Percentiles rank a stretch among this genome's conserved stretches.
These are phyloP conservation scores for Puntigrus tetrazona DNA, from an alignment of 2,113 vertebrate genomes.

Conservation along the genomic window DNA sequence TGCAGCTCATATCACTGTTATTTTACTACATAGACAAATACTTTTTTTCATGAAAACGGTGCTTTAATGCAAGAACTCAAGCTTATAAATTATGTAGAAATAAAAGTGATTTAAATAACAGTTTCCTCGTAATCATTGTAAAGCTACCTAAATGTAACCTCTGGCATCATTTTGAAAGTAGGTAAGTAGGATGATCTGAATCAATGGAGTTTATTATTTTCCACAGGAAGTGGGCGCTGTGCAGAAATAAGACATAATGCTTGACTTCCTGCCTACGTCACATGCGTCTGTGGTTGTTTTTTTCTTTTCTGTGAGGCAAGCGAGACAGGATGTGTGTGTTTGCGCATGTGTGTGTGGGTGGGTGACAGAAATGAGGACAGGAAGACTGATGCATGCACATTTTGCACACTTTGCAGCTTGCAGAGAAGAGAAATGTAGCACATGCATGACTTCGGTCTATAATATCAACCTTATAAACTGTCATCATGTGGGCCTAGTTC, in stretches of 20 bases:
- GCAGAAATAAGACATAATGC: constrained; percentile 51
- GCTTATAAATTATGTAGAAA: background rate
- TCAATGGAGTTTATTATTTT: constrained; percentile 58
- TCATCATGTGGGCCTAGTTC: constrained; percentile 14
- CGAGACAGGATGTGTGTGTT: constrained; percentile 65
- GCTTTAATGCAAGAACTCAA: background rate
- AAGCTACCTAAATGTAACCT: background rate
- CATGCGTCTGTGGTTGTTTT: constrained; percentile 64
- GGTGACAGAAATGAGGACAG: constrained; percentile 51
- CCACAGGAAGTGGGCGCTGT: constrained; percentile 71
- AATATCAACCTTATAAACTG: constrained; percentile 16
- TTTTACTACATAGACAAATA: background rate
- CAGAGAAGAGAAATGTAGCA: constrained; percentile 42
- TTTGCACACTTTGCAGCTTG: constrained; percentile 42
- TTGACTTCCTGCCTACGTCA: constrained; percentile 62
- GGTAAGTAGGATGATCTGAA: constrained; percentile 52
- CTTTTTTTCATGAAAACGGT: background rate
- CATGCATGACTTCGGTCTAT: constrained; percentile 31
- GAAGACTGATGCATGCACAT: constrained; percentile 36
- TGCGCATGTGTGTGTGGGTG: constrained; percentile 43
- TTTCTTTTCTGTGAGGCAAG: constrained; percentile 56
- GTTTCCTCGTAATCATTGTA: background rate
- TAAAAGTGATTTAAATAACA: background rate
- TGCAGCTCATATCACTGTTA: background rate
- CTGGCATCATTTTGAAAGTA: constrained; percentile 48